Percentiles rank a stretch among this genome's conserved stretches.
Evolutionary conservation across 2,888 invertebrate species (phyloP).

Genomic region (Branchellion lobata): DNA sequence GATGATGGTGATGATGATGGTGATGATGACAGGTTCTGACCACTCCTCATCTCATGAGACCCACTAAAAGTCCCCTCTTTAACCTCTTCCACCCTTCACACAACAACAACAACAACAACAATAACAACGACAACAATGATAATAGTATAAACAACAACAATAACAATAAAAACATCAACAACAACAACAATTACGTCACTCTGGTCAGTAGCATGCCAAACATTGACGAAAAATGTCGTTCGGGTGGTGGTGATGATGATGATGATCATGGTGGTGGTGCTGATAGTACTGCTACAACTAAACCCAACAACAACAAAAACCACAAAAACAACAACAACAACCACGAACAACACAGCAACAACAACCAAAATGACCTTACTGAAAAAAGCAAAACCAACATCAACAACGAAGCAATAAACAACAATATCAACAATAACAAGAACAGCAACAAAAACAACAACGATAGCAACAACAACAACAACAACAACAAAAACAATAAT

Average conservation of each 20-base stretch:
- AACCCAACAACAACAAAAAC: background rate
- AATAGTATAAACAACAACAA: background rate
- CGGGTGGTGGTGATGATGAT: background rate
- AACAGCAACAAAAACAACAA: background rate
- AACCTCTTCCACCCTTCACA: background rate
- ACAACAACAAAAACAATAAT: background rate
- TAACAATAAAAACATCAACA: constrained; percentile 5
- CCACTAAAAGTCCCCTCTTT: constrained; percentile 5
- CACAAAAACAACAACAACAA: background rate
- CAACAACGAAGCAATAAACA: background rate
- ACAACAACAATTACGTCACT: background rate
- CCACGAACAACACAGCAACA: background rate
- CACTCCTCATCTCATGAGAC: background rate
- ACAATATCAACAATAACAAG: background rate
- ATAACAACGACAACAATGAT: background rate
- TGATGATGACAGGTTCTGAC: background rate
- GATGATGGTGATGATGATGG: background rate
- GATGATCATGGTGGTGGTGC: background rate
- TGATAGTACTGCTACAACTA: background rate
- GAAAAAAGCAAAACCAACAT: background rate
- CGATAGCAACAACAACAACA: background rate
- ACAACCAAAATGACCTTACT: background rate
- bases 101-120: background rate
- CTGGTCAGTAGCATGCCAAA: background rate
- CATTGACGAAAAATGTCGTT: background rate